These are phyloP conservation scores for Carposina sasakii DNA, from an alignment of 1,140 invertebrate genomes.

Conservation along the genomic window DNA sequence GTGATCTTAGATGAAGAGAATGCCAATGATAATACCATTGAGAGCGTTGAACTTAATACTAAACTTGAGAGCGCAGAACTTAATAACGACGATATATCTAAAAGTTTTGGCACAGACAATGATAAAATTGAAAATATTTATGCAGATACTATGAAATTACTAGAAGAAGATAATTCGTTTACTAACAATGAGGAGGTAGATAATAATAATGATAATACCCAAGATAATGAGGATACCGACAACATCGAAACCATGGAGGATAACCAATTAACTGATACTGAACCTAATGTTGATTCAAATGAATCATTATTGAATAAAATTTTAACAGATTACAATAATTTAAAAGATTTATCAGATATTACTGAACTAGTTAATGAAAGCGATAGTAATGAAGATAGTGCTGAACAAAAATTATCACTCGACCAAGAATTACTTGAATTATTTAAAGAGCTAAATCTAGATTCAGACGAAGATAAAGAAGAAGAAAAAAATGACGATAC, in stretches of 20 bases:
- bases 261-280: not conserved
- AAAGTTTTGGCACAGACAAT: no score
- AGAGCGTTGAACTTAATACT: not conserved
- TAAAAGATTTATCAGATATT: not conserved
- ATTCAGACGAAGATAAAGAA: no score
- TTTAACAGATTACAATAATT: not conserved
- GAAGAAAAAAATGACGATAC: conserved; percentile 11
- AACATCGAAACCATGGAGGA: not conserved
- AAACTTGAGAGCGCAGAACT: not conserved
- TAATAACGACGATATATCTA: no score
- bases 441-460: no score
- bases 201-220: conserved; percentile 1
- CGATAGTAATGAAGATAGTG: not conserved
- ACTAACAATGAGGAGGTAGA: not conserved
- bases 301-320: not conserved
- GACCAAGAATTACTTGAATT: no score
- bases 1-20: not conserved
- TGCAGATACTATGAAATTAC: no score
- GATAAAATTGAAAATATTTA: no score
- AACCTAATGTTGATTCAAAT: not conserved
- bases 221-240: conserved; percentile 9
- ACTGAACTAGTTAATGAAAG: not conserved
- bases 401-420: not conserved
- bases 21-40: not conserved
- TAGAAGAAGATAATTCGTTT: conserved; percentile 16